Percentiles rank a stretch among this genome's conserved stretches.
phyloP scores from a whole-genome alignment of 2,888 invertebrate species.

The Sesia bembeciformis region DNA sequence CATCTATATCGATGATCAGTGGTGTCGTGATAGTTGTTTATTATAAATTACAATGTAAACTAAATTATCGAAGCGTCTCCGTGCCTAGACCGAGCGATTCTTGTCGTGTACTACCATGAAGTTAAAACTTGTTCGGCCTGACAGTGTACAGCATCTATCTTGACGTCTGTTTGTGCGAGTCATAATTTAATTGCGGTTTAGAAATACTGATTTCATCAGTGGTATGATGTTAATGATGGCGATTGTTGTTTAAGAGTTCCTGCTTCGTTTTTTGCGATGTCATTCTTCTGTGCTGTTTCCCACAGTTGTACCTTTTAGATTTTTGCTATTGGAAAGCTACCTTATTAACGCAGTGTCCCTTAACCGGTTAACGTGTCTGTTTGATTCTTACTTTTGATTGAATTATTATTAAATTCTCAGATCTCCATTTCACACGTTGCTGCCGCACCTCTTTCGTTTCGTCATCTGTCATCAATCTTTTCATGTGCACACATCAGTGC shows the following conservation, averaged over 20 bases:
- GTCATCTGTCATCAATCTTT: not conserved
- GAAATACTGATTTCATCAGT: not conserved
- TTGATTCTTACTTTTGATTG: not conserved
- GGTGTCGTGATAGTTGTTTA: slow-evolving; percentile 12
- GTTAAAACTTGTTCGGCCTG: slow-evolving; percentile 1
- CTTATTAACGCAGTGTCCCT: not conserved
- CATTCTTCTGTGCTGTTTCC: not conserved
- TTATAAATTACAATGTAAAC: slow-evolving; percentile 9
- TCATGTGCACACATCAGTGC: not conserved
- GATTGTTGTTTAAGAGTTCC: not conserved
- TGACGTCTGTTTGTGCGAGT: not conserved
- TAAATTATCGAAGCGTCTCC: slow-evolving; percentile 7
- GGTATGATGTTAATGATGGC: not conserved
- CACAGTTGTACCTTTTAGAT: not conserved
- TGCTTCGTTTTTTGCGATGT: not conserved
- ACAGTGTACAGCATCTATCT: not conserved
- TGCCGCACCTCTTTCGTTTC: not conserved
- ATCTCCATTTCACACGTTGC: not conserved
- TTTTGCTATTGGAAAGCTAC: not conserved
- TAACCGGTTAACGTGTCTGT: not conserved
- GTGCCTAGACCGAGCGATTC: slow-evolving; percentile 3
- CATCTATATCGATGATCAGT: slow-evolving; percentile 1
- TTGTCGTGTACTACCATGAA: slow-evolving; percentile 6
- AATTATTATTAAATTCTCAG: not conserved
- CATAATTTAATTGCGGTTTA: not conserved